phyloP scores from a whole-genome alignment of 2,797 vertebrate genomes.

The Pristis pectinata region DNA sequence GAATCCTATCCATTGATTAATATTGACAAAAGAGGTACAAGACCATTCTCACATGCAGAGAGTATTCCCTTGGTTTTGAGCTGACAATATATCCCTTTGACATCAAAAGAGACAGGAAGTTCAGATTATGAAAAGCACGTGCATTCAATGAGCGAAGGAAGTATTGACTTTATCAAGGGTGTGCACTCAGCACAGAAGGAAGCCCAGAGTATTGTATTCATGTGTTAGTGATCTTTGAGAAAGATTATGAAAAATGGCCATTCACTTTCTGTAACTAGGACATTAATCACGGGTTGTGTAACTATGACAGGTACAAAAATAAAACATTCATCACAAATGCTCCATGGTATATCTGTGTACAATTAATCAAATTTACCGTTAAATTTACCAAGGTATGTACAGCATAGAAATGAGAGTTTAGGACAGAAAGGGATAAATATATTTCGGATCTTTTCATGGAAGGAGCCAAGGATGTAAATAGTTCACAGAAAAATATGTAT shows the following conservation, averaged over 20 bases:
- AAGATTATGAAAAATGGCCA: constrained; percentile 33
- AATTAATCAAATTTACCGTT: constrained; percentile 1
- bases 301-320: constrained; percentile 28
- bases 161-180: constrained; percentile 36
- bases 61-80: background rate
- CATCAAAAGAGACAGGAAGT: constrained; percentile 25
- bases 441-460: background rate
- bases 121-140: constrained; percentile 37
- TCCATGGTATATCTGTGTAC: background rate
- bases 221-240: constrained; percentile 32
- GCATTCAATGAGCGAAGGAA: constrained; percentile 25
- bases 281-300: constrained; percentile 11
- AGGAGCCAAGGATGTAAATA: background rate
- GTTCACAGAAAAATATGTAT: background rate
- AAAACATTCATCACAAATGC: background rate
- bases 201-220: constrained; percentile 29
- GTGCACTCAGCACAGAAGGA: constrained; percentile 12
- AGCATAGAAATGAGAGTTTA: no score
- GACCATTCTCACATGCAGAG: background rate
- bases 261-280: constrained; percentile 7
- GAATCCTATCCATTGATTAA: background rate
- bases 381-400: background rate
- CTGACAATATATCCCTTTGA: constrained; percentile 29
- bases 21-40: constrained; percentile 27
- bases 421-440: background rate